Evolutionary conservation across 2,113 vertebrate genomes (phyloP).

Genomic region (Hystrix brachyura): DNA sequence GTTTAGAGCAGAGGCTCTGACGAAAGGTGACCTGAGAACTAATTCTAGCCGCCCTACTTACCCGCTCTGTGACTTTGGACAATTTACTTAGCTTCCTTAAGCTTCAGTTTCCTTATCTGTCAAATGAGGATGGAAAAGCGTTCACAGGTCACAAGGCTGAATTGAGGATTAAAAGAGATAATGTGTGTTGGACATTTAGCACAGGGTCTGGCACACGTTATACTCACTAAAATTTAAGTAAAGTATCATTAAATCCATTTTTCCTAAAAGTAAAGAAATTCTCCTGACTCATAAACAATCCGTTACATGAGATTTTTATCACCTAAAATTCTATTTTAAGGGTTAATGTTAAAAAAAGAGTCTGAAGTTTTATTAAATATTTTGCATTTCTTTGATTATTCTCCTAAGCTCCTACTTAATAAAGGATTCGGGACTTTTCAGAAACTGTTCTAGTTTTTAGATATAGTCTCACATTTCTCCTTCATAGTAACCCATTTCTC

Average conservation of each 20-base stretch:
- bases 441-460: neutral
- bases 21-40: neutral
- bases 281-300: neutral
- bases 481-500: neutral
- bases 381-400: neutral
- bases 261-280: neutral
- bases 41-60: neutral
- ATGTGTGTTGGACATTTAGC: neutral
- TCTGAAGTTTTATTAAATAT: neutral
- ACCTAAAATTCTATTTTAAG: slow-evolving; percentile 15
- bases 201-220: neutral
- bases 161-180: slow-evolving; percentile 14
- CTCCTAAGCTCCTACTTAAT: neutral
- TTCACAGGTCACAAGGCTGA: neutral
- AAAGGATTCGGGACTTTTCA: neutral
- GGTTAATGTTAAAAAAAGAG: neutral
- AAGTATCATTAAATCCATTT: neutral
- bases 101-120: slow-evolving; percentile 45
- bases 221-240: neutral
- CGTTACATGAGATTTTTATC: neutral
- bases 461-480: neutral
- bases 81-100: slow-evolving; percentile 56
- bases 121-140: slow-evolving; percentile 4
- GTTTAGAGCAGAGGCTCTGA: neutral
- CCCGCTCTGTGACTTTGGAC: slow-evolving; percentile 10